These are phyloP conservation scores for Prionace glauca DNA, from an alignment of 2,797 vertebrate species.

Conservation along the genomic window DNA sequence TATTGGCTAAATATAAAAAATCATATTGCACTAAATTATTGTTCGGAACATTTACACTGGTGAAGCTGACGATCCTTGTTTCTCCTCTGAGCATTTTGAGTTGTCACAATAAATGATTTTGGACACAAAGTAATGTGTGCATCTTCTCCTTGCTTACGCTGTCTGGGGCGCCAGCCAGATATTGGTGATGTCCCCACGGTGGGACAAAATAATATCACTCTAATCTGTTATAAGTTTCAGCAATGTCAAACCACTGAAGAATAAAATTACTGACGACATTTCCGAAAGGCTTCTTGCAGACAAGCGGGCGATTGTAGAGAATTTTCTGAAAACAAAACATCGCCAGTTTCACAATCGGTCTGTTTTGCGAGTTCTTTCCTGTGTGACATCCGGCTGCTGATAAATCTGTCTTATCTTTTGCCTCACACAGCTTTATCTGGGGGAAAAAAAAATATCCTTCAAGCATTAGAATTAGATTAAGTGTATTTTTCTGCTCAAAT, in stretches of 20 bases:
- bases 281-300: neutral
- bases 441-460: constrained; percentile 14
- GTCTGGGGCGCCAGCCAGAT: neutral
- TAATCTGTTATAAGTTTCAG: constrained; percentile 25
- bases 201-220: constrained; percentile 18
- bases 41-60: neutral
- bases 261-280: constrained; percentile 33
- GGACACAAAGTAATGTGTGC: neutral
- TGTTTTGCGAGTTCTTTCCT: neutral
- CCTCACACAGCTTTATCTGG: constrained; percentile 28
- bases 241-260: constrained; percentile 28
- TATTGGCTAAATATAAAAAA: neutral
- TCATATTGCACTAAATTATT: neutral
- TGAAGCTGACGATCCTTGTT: neutral
- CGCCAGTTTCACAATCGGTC: neutral
- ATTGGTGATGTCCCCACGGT: neutral
- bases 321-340: neutral
- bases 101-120: constrained; percentile 6
- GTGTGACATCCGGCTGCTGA: neutral
- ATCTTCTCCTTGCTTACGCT: neutral
- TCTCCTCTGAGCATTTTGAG: constrained; percentile 14
- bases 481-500: constrained; percentile 31
- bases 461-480: constrained; percentile 35
- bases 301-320: neutral
- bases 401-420: constrained; percentile 35